Conservation (phyloP, 1,140 invertebrate genomes). For the Drosophila pectinifera region DNA sequence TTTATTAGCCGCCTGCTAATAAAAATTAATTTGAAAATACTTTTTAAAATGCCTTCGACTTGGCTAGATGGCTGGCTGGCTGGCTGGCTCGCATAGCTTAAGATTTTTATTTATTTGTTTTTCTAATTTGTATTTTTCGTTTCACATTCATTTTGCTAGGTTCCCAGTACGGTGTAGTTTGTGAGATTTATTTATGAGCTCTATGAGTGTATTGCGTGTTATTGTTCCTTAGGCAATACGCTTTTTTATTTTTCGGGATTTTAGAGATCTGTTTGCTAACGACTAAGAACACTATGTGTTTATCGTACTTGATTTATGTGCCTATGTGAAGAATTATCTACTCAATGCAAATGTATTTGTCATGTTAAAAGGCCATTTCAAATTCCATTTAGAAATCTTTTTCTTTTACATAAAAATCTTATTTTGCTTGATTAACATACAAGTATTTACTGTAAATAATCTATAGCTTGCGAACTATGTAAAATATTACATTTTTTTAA, state of each 20-base stretch:
- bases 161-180: slow-evolving; percentile 55
- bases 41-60: slow-evolving; percentile 59
- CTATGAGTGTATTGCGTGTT: slow-evolving; percentile 46
- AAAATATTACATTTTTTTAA: no score
- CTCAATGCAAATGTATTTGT: slow-evolving; percentile 47
- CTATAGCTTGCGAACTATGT: no score
- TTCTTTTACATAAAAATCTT: background rate
- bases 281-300: slow-evolving; percentile 55
- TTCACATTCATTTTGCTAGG: slow-evolving; percentile 53
- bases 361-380: slow-evolving; percentile 42
- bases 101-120: slow-evolving; percentile 81
- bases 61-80: slow-evolving; percentile 24
- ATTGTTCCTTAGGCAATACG: slow-evolving; percentile 25
- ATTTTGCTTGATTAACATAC: background rate
- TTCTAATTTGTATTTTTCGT: slow-evolving; percentile 65
- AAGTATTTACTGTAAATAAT: background rate
- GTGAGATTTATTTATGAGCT: slow-evolving; percentile 69
- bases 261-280: slow-evolving; percentile 18
- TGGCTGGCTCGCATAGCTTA: slow-evolving; percentile 51
- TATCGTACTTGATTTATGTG: slow-evolving; percentile 62
- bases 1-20: slow-evolving; percentile 77
- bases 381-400: slow-evolving; percentile 23
- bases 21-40: slow-evolving; percentile 84
- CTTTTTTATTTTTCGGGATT: slow-evolving; percentile 19
- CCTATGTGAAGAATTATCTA: slow-evolving; percentile 37